phyloP scores from a whole-genome alignment of 2,888 invertebrate genomes.

The Amblyteles armatorius region DNA sequence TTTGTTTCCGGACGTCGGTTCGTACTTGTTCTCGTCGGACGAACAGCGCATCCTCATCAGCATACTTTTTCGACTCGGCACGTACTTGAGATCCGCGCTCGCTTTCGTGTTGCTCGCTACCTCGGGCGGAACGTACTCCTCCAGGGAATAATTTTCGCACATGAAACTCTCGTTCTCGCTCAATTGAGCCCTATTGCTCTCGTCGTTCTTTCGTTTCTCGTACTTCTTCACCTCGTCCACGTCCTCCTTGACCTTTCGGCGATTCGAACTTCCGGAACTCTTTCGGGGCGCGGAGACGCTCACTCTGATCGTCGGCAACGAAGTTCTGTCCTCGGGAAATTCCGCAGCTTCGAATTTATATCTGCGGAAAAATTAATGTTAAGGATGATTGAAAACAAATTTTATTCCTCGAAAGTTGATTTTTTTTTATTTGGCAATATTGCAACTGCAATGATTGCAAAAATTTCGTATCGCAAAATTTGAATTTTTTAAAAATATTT shows the following conservation, averaged over 20 bases:
- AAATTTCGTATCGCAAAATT: background rate
- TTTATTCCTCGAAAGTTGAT: background rate
- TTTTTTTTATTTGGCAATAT: too few species aligned
- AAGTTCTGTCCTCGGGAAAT: constrained; percentile 65
- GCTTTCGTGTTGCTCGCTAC: constrained; percentile 65
- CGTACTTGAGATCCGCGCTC: constrained; percentile 72
- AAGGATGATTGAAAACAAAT: background rate
- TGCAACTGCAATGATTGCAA: too few species aligned
- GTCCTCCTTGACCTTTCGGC: constrained; percentile 23
- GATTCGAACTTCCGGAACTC: constrained; percentile 49
- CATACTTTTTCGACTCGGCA: constrained; percentile 77
- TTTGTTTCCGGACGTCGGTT: constrained; percentile 67
- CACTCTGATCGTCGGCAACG: constrained; percentile 77
- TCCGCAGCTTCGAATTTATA: constrained; percentile 76
- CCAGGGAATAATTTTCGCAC: constrained; percentile 67
- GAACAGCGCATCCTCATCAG: constrained; percentile 71
- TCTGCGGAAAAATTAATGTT: constrained; percentile 60
- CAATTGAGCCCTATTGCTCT: constrained; percentile 35
- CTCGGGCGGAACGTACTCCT: constrained; percentile 77
- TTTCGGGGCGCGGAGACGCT: constrained; percentile 74
- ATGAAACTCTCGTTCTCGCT: constrained; percentile 50
- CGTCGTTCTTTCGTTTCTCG: constrained; percentile 12
- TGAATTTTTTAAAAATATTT: background rate
- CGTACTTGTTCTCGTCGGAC: constrained; percentile 73
- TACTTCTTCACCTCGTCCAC: constrained; percentile 15